Conservation (phyloP, 2,888 invertebrate species). For the Mimas tiliae region DNA sequence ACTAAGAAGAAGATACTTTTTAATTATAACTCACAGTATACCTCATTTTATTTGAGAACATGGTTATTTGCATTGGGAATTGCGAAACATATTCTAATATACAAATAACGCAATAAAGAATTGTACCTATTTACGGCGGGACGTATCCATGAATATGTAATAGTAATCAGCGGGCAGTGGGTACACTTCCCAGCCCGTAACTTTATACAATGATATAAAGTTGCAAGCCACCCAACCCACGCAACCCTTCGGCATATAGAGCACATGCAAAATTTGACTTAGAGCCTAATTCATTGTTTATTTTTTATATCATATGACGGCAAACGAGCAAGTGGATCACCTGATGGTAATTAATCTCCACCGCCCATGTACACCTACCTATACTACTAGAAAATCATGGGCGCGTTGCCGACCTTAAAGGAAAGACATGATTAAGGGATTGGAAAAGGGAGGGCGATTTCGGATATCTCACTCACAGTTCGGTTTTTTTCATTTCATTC, state of each 20-base stretch:
- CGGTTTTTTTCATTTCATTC: too few relatives aligned
- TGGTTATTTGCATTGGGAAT: constrained; percentile 3
- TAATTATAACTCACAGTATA: background rate
- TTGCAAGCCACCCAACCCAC: constrained; percentile 34
- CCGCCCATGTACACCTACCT: too few relatives aligned
- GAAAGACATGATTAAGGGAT: too few relatives aligned
- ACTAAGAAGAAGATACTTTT: background rate
- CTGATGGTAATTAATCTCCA: too few relatives aligned
- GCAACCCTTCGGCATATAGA: background rate
- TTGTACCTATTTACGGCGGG: background rate
- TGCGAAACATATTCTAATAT: constrained; percentile 5
- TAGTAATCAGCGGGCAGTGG: constrained; percentile 35
- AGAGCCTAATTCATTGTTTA: too few relatives aligned
- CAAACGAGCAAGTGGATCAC: too few relatives aligned
- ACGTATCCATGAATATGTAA: constrained; percentile 11
- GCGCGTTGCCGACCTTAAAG: too few relatives aligned
- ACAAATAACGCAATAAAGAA: constrained; percentile 2
- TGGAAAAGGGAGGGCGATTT: too few relatives aligned
- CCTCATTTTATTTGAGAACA: background rate
- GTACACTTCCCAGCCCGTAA: constrained; percentile 36
- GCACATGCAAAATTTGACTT: background rate
- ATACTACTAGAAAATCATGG: too few relatives aligned
- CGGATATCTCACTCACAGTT: too few relatives aligned
- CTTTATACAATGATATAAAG: constrained; percentile 36
- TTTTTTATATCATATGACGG: too few relatives aligned